Evolutionary conservation across 2,797 vertebrate genomes (phyloP), one percentile per base, ranked within the genome.

Genomic region (Hemibagrus guttatus): DNA sequence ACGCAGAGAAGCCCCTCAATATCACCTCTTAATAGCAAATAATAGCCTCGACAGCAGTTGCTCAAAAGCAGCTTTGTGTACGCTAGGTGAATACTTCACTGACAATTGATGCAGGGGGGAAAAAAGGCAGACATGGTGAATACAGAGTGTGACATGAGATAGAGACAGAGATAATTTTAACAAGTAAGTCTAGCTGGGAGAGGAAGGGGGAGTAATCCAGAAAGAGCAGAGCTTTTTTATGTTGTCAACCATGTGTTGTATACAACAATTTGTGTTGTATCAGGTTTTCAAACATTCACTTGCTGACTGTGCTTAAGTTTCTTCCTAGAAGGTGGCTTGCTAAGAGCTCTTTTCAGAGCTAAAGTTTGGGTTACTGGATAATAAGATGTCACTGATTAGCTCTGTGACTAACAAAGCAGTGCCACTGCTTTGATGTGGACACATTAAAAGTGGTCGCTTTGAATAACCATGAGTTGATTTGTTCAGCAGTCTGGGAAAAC

Each of bases 1-100:
- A 88, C 75, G 75, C 72, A 85, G 52, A 82, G 81, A 56, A 84
- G 72, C 84, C 87, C 35, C 35, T 39, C 63, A 54, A 68, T 58
- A 88, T 88, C 85, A 46, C 68, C 90, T 87, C 88, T 88, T 89
- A 87, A 87, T 31, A 64, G 71, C 68, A 71, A 87, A 89, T 87
- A 88, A 86, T 85, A 81, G 64, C 81, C 85, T 86, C 56, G 84
- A 80, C 79, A 82, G 69, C 23, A 4, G 80, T 35, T 76, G 86
- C 79, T 82, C 75, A 80, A 61, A 72, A 66, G 84, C 80, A 26
- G 82, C 64, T 81, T 54, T 63, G 83, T 64, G 69, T 85, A 72
- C n/a, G 78, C 76, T 58, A 69, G 54, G 75, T 84, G 49, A n/a
- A 66, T 81, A 76, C 86, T 90, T 88, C 28, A 63, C 59, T 68